Conservation (phyloP, 2,113 vertebrate genomes). For the Epinephelus fuscoguttatus region DNA sequence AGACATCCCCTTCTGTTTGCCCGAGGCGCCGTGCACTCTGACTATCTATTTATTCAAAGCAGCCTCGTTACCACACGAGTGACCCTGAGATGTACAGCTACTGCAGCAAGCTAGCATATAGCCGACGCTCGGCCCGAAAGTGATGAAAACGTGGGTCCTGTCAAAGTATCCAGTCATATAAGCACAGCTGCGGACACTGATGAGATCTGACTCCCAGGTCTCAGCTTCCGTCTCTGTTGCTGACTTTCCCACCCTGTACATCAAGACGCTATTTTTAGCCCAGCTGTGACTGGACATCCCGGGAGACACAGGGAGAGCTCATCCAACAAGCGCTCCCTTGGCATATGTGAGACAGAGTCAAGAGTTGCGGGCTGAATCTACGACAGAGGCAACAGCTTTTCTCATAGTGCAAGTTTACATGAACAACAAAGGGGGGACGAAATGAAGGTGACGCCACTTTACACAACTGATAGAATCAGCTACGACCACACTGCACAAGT, state of each 20-base stretch:
- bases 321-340: slow-evolving; percentile 55
- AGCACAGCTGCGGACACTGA: slow-evolving; percentile 74
- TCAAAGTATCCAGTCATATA: slow-evolving; percentile 63
- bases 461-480: not conserved
- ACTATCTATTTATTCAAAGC: slow-evolving; percentile 49
- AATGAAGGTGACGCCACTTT: not conserved
- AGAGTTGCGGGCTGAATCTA: not conserved
- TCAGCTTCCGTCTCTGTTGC: slow-evolving; percentile 80
- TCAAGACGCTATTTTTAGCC: slow-evolving; percentile 83
- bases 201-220: slow-evolving; percentile 80
- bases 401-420: not conserved
- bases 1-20: slow-evolving; percentile 47
- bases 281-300: slow-evolving; percentile 78
- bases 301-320: slow-evolving; percentile 59
- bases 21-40: slow-evolving; percentile 38
- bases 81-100: slow-evolving; percentile 41
- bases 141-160: slow-evolving; percentile 55
- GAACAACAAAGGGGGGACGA: not conserved
- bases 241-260: slow-evolving; percentile 84
- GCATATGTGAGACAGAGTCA: slow-evolving; percentile 21
- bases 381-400: not conserved
- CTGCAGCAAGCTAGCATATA: slow-evolving; percentile 11
- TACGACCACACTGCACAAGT: not conserved
- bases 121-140: slow-evolving; percentile 29
- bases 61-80: slow-evolving; percentile 30